Conservation (phyloP, 2,113 vertebrate genomes). For the Pachycephala philippinensis region DNA sequence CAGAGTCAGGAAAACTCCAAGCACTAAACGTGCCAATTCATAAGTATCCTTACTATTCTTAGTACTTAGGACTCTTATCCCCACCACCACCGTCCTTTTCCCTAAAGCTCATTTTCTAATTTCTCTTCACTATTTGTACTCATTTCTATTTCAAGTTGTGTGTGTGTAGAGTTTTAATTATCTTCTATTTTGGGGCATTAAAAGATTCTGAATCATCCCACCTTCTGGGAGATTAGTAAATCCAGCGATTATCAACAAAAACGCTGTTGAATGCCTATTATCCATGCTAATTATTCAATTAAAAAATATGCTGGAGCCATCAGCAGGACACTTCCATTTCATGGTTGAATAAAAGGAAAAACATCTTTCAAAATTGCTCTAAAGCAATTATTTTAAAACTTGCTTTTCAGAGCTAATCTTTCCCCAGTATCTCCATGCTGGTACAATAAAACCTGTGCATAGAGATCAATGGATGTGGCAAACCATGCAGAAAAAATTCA, state of each 20-base stretch:
- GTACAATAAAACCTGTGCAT: not conserved
- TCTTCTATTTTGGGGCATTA: conserved; percentile 25
- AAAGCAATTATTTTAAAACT: conserved; percentile 30
- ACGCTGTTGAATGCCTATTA: not conserved
- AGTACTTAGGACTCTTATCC: not conserved
- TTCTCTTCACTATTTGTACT: not conserved
- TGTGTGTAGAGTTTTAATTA: conserved; percentile 12
- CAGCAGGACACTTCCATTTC: conserved; percentile 47
- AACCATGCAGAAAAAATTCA: not conserved
- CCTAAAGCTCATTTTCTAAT: conserved; percentile 3
- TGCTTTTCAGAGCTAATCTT: not conserved
- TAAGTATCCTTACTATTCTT: not conserved
- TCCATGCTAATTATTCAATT: conserved; percentile 53
- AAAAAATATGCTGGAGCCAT: conserved; percentile 28
- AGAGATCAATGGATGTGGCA: not conserved
- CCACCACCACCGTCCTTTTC: not conserved
- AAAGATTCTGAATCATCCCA: conserved; percentile 50
- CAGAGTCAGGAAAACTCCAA: not conserved
- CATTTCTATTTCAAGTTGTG: conserved; percentile 19
- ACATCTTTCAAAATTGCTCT: conserved; percentile 11
- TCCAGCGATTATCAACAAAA: conserved; percentile 39
- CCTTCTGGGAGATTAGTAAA: conserved; percentile 56
- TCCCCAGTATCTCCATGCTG: not conserved
- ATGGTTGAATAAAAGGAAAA: not conserved
- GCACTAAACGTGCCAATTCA: not conserved